These are phyloP conservation scores for Mallateleia sp. DNA, from an alignment of 2,888 invertebrate genomes.

Conservation along the genomic window DNA sequence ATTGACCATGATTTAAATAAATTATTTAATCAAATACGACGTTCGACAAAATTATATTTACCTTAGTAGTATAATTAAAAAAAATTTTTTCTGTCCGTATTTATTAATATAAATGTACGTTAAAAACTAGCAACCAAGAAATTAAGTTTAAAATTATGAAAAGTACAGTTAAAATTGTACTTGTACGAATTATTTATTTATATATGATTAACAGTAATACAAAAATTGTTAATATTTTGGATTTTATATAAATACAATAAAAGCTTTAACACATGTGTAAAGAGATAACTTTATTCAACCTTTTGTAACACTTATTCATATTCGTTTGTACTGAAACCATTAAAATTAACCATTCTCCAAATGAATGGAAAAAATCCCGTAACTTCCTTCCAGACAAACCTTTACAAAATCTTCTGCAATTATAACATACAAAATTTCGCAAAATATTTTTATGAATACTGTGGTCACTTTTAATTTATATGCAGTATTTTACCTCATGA, in stretches of 20 bases:
- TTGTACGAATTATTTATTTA: too few relatives aligned
- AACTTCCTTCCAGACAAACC: not conserved
- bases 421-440: not conserved
- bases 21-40: too few relatives aligned
- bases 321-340: not conserved
- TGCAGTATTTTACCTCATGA: conserved; percentile 15
- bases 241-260: too few relatives aligned
- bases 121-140: too few relatives aligned
- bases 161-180: not conserved
- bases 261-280: too few relatives aligned
- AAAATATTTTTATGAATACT: conserved; percentile 4
- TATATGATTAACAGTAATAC: too few relatives aligned
- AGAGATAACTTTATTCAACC: too few relatives aligned
- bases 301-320: not conserved
- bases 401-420: not conserved
- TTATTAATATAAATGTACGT: not conserved
- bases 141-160: not conserved
- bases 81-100: not conserved
- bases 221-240: too few relatives aligned
- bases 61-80: too few relatives aligned
- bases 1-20: too few relatives aligned
- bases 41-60: too few relatives aligned
- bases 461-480: conserved; percentile 33
- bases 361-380: not conserved
- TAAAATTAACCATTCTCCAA: not conserved